Evolutionary conservation across 2,797 vertebrate genomes (phyloP).

Genomic region (Sarcoramphus papa): DNA sequence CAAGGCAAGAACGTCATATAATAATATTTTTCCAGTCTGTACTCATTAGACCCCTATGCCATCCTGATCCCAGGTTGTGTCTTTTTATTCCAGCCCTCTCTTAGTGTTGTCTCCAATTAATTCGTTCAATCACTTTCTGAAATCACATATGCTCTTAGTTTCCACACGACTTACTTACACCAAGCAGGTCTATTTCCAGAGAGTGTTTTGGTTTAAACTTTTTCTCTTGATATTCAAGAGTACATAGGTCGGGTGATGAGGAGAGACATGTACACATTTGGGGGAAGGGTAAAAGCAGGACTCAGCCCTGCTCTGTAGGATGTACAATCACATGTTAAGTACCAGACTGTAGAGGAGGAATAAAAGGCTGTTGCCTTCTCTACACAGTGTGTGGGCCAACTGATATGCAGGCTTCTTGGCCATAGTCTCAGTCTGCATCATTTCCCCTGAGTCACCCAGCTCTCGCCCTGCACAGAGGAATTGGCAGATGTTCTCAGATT

Average conservation of each 20-base stretch:
- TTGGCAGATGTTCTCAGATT: conserved; percentile 4
- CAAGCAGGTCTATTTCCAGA: background rate
- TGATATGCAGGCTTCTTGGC: background rate
- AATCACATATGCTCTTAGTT: background rate
- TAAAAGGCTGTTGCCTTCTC: background rate
- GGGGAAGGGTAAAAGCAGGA: background rate
- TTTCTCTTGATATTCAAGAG: background rate
- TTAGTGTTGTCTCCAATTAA: background rate
- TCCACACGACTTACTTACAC: background rate
- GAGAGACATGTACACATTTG: rapidly evolving
- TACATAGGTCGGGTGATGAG: background rate
- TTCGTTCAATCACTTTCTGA: background rate
- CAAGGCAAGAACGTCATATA: background rate
- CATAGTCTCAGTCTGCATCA: background rate
- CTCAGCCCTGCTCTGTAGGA: background rate
- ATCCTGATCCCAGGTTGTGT: background rate
- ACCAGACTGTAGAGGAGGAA: background rate
- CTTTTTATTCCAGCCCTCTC: background rate
- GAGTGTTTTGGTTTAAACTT: background rate
- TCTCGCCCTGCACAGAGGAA: background rate
- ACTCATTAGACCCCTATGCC: background rate
- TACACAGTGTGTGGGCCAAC: background rate
- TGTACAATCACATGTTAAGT: background rate
- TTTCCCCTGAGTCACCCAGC: background rate
- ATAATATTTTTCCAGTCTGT: background rate